Percentiles rank a stretch among this genome's conserved stretches.
Conservation (phyloP, 2,797 vertebrate genomes). For the Mormyrus proboscirostris region DNA sequence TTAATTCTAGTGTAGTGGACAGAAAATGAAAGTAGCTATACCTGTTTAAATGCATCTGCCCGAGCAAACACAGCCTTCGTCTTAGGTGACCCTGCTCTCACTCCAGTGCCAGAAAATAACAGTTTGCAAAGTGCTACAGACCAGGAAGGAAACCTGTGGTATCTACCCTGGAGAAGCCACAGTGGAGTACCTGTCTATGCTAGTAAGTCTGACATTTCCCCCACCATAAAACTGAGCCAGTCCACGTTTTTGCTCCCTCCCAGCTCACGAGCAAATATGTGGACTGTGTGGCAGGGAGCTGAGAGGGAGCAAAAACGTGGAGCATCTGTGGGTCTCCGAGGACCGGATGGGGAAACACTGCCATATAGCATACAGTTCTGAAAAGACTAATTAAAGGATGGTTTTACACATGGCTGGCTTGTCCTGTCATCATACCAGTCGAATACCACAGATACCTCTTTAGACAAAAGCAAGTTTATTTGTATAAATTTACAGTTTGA, state of each 20-base stretch:
- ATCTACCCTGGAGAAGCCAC: constrained; percentile 19
- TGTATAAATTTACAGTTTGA: neutral
- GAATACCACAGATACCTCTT: neutral
- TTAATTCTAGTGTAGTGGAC: neutral
- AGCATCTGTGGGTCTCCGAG: neutral
- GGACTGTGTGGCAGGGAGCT: neutral
- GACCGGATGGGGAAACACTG: neutral
- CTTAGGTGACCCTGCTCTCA: neutral
- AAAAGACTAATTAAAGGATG: neutral
- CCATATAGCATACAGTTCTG: neutral
- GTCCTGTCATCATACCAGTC: neutral
- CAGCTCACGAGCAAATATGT: neutral
- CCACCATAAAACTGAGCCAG: neutral
- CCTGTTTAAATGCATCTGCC: neutral
- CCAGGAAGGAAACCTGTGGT: neutral
- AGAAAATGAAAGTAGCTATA: neutral
- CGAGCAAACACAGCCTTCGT: neutral
- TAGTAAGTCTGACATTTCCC: constrained; percentile 19
- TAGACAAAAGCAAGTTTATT: neutral
- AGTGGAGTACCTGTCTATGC: constrained; percentile 28
- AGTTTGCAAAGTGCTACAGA: neutral
- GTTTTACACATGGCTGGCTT: neutral
- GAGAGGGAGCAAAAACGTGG: neutral
- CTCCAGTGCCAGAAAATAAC: neutral
- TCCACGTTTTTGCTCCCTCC: neutral